These are phyloP conservation scores for Myotis lucifugus DNA, from an alignment of 2,113 vertebrate genomes.

Conservation along the genomic window DNA sequence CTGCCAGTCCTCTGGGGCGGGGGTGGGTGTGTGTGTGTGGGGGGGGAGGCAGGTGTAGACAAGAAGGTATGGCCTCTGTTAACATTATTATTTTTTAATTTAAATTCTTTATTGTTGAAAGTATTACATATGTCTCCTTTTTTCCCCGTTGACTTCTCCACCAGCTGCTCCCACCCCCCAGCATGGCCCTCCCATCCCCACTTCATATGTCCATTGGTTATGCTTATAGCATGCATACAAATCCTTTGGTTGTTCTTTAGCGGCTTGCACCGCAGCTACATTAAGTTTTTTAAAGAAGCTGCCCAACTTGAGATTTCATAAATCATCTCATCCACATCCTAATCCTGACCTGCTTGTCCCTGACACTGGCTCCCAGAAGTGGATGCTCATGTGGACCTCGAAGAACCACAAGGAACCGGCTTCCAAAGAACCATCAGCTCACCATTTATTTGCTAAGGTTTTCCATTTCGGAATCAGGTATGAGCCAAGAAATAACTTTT, in stretches of 20 bases:
- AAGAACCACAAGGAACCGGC: not conserved
- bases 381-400: not conserved
- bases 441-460: constrained; percentile 51
- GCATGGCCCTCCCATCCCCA: too few relatives aligned
- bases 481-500: constrained; percentile 45
- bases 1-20: not conserved
- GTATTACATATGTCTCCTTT: too few relatives aligned
- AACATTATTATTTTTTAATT: not conserved
- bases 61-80: not conserved
- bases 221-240: too few relatives aligned
- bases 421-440: constrained; percentile 46
- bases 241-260: too few relatives aligned
- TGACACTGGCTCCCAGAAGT: not conserved
- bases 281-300: not conserved
- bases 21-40: too few relatives aligned
- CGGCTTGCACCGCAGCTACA: too few relatives aligned
- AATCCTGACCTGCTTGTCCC: rapidly evolving
- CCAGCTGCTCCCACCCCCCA: too few relatives aligned
- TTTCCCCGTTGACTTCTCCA: too few relatives aligned
- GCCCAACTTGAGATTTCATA: not conserved
- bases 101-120: not conserved
- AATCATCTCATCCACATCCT: not conserved
- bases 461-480: constrained; percentile 62
- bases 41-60: not conserved
- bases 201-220: too few relatives aligned